Evolutionary conservation across 2,113 vertebrate genomes (phyloP), one percentile per base, ranked within the genome.

Genomic region (Otis tarda): DNA sequence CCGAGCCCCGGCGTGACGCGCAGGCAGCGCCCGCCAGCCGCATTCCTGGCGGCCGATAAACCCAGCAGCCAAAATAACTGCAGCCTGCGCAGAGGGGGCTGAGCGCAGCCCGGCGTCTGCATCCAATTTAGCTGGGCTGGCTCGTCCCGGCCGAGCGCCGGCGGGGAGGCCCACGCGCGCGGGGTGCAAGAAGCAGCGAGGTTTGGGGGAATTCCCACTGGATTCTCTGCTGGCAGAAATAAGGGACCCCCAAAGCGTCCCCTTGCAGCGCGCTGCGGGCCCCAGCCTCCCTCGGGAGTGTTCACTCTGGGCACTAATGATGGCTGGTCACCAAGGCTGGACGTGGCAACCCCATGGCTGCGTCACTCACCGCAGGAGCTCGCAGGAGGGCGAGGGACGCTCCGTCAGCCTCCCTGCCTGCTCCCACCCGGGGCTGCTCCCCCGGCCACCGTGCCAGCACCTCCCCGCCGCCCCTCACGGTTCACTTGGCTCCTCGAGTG

Each of bases 31-130:
- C 74, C 27, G 80, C 87, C 85, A 55, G 90, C 85, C 74, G 21
- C 96, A 97, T 97, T 96, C 97, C 96, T 94, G 84, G 68, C 17
- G 67, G 75, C 92, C 31, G 95, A 95, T 93, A 95, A 93, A 90
- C 33, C 57, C 90, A 9, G 57, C 94, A 94, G 94, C 94, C 95
- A 93, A 96, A 96, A 93, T 82, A 94, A 70, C 82, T 73, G 33
- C 84, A 78, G 84, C 50, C 89, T 31, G 90, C 20, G 41, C 47
- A 5, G 12, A 53, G 83, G 50, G 39, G 87, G 81, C 77, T 30
- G 64, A 89, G 76, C 37, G 1, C 73, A n/a, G 93, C 89, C 35
- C 9, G n/a, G 41, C 25, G 84, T 50, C 95, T 91, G 92, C 82
- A 87, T 30, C 67, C 35, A 68, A 71, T 64, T 79, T 37, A 93